Evolutionary conservation across 2,888 invertebrate genomes (phyloP), one percentile per base, ranked within the genome.

Genomic region (Spatulosminthurus flaviceps): DNA sequence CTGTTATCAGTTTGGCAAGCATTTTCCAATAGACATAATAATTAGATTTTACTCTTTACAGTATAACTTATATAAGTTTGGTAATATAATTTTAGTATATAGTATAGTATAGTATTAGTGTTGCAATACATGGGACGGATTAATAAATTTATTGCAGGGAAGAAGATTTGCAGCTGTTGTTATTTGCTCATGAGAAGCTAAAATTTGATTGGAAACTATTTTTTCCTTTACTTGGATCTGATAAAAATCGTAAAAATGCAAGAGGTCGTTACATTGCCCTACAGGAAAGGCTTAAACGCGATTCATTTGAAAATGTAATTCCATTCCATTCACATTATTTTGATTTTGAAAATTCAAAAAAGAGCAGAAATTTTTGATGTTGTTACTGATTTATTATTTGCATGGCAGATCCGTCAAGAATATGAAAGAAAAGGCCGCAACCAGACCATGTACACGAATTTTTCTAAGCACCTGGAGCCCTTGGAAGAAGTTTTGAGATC

Each of bases 171-270:
- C 11, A 43, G 9, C 34, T 79, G 13, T 42, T 79, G n/a, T 7
- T 26, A 11, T 66, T n/a, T 28, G 69, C 21, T 24, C 5, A 42
- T 28, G 28, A 22, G 0, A 22, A 41, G 13, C 7, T 43, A 21
- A 74, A 79, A 51, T 72, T 72, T 21, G 79, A 79, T 26, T 79
- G 64, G 66, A 67, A 43, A 21, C 7, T 28, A 5, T 67, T 79
- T n/a, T 66, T 43, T 13, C 19, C 67, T 0, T 7, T 4, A 21
- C 24, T 79, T 21, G 73, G 42, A n/a, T 26, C 73, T 16, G 66
- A 66, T 24, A 79, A 79, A 42, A 29, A 66, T 34, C 42, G 79
- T 0, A 79, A 79, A 26, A 73, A 73, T 78, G 28, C 71, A 9
- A 71, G 78, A 41, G 28, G 64, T 22, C 29, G 78, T 0, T 78